phyloP scores from a whole-genome alignment of 1,140 invertebrate genomes.

The Lordiphosa clarofinis region DNA sequence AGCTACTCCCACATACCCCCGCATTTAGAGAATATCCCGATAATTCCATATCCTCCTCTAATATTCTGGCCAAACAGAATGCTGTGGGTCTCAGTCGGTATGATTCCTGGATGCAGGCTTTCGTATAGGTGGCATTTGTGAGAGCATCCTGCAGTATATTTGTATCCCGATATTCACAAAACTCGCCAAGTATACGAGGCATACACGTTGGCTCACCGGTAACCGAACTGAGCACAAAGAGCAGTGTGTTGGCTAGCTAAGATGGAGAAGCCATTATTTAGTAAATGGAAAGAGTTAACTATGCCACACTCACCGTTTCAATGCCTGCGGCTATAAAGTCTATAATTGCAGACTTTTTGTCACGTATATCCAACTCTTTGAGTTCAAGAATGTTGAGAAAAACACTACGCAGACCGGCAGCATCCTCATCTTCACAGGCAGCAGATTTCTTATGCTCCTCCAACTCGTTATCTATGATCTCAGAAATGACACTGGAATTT shows the following conservation, averaged over 20 bases:
- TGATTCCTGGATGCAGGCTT: constrained; percentile 92
- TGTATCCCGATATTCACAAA: constrained; percentile 82
- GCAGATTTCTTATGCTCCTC: constrained; percentile 65
- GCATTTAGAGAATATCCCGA: constrained; percentile 88
- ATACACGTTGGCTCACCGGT: constrained; percentile 86
- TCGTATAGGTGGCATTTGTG: constrained; percentile 86
- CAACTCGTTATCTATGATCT: constrained; percentile 85
- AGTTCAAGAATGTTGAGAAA: constrained; percentile 88
- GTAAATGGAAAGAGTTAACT: neutral
- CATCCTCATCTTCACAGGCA: constrained; percentile 81
- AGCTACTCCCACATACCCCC: constrained; percentile 83
- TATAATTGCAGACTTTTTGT: constrained; percentile 91
- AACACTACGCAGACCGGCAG: constrained; percentile 82
- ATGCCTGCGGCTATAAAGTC: constrained; percentile 93
- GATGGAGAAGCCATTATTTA: neutral
- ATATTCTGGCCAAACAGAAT: constrained; percentile 89
- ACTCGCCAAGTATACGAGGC: constrained; percentile 87
- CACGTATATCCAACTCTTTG: constrained; percentile 86
- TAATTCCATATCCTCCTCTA: constrained; percentile 88
- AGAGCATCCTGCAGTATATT: constrained; percentile 83
- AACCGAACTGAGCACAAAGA: constrained; percentile 89
- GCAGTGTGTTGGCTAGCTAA: constrained; percentile 90
- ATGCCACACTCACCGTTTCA: constrained; percentile 84
- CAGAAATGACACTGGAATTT: constrained; percentile 85
- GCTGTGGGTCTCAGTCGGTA: constrained; percentile 92